Conservation (phyloP, 30 jellyfish, hydroid and myxozoan species). For the Rhopilema esculentum region DNA sequence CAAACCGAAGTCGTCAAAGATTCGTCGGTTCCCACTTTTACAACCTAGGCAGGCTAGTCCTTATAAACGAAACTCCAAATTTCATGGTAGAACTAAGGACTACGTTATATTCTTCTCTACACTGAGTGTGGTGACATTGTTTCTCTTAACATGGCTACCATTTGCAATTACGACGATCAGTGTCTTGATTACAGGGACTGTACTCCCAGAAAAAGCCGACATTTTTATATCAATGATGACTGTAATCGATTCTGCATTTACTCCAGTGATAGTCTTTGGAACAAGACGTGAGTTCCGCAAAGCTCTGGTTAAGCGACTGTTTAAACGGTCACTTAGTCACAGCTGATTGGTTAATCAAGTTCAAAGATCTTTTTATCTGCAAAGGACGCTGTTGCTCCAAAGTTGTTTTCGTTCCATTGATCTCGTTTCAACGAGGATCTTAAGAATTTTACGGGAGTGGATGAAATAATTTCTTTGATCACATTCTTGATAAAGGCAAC, state of each 20-base stretch:
- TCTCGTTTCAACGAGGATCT: too few species aligned
- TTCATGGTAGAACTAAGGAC: constrained; percentile 13
- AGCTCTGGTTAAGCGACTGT: neutral
- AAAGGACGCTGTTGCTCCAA: neutral
- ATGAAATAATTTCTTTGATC: too few species aligned
- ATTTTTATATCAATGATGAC: constrained; percentile 40
- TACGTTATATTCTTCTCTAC: constrained; percentile 50
- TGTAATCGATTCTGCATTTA: constrained; percentile 47
- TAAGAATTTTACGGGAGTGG: too few species aligned
- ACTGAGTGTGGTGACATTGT: constrained; percentile 39
- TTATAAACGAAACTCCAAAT: neutral
- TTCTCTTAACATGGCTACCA: constrained; percentile 59
- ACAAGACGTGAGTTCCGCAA: constrained; percentile 53
- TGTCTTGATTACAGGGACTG: neutral
- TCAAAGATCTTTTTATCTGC: neutral
- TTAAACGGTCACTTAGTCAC: neutral
- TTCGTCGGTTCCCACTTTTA: neutral
- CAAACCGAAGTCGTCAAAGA: neutral
- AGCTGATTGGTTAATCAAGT: neutral
- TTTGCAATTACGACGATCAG: constrained; percentile 16
- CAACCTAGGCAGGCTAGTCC: neutral
- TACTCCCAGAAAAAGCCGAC: constrained; percentile 31
- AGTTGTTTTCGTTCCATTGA: too few species aligned
- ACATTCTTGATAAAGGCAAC: too few species aligned
- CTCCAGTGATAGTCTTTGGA: constrained; percentile 49